A percentile compares a stretch with the other conserved stretches of the same genome.
Conservation (phyloP, 2,888 invertebrate genomes). For the Nephrotoma appendiculata region DNA sequence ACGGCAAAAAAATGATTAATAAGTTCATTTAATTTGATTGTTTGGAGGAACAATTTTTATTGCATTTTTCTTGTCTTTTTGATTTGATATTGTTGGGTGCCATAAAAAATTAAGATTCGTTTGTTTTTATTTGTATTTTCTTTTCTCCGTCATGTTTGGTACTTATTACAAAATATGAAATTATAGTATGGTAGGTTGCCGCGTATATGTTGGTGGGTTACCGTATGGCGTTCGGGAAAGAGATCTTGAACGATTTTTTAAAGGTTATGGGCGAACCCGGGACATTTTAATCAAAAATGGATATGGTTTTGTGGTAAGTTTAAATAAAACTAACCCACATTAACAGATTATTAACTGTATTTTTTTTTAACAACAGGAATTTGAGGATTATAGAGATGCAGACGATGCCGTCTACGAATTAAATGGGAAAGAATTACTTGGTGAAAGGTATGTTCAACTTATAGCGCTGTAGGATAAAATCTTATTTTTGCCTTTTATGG, state of each 20-base stretch:
- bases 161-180: not conserved
- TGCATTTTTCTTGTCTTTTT: not conserved
- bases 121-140: not conserved
- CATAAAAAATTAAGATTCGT: not conserved
- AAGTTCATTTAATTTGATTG: not conserved
- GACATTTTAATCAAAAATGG: conserved; percentile 95
- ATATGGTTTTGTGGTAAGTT: conserved; percentile 91
- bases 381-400: conserved; percentile 93
- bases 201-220: conserved; percentile 74
- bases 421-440: conserved; percentile 91
- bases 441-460: conserved; percentile 62
- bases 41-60: not conserved
- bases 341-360: not conserved
- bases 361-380: conserved; percentile 53
- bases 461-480: not conserved
- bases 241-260: conserved; percentile 92
- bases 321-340: not conserved
- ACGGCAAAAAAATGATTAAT: not conserved
- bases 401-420: conserved; percentile 98
- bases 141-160: not conserved
- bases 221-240: conserved; percentile 79
- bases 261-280: conserved; percentile 84
- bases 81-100: not conserved
- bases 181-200: conserved; percentile 52
- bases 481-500: not conserved